Conservation (phyloP, 2,113 vertebrate species). For the Datnioides undecimradiatus region DNA sequence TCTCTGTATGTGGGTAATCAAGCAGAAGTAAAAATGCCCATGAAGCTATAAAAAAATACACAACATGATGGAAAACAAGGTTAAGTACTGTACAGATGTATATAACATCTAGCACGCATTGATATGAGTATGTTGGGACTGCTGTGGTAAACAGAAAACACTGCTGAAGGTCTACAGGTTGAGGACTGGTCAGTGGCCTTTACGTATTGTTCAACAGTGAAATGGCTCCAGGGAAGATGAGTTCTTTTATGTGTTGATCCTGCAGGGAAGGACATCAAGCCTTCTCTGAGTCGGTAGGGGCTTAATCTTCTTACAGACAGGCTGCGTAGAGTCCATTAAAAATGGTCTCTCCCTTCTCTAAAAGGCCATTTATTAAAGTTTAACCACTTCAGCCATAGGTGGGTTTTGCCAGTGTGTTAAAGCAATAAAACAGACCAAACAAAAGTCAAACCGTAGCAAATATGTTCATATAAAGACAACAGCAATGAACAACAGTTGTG, state of each 20-base stretch:
- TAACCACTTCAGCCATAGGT: constrained; percentile 15
- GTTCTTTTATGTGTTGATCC: constrained; percentile 50
- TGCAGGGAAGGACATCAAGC: constrained; percentile 44
- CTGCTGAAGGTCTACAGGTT: constrained; percentile 8
- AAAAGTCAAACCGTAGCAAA: not conserved
- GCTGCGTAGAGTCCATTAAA: constrained; percentile 47
- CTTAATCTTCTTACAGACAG: constrained; percentile 54
- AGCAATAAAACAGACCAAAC: not conserved
- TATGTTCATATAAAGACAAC: not conserved
- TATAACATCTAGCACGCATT: not conserved
- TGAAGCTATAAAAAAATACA: constrained; percentile 3
- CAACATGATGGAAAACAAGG: constrained; percentile 12
- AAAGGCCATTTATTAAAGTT: constrained; percentile 19
- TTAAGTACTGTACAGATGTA: not conserved
- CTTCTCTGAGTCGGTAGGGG: not conserved
- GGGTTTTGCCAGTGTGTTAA: not conserved
- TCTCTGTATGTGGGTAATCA: not conserved
- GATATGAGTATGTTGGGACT: not conserved
- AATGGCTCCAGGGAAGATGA: not conserved
- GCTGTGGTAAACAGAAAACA: constrained; percentile 33
- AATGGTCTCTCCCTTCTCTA: not conserved
- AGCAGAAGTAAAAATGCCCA: not conserved
- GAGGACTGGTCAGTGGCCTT: constrained; percentile 32
- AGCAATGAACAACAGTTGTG: not conserved
- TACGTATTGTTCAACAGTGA: constrained; percentile 21